Percentiles rank a stretch among this genome's conserved stretches.
Evolutionary conservation across 1,140 invertebrate genomes (phyloP).

Genomic region (Musca vetustissima): DNA sequence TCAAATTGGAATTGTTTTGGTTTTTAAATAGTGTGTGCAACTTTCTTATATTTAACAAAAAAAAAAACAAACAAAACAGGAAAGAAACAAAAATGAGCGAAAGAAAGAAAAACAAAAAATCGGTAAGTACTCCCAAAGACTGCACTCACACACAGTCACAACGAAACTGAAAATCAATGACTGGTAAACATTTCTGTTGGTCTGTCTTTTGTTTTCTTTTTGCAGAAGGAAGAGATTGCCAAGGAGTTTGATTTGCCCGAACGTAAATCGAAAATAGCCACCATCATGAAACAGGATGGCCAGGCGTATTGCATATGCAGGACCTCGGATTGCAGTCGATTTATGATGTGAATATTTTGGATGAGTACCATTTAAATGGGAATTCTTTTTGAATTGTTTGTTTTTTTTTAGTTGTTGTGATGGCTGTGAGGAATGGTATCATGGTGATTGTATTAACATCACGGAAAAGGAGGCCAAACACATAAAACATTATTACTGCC

Average conservation of each 20-base stretch:
- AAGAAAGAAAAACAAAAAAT: slow-evolving; percentile 46
- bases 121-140: slow-evolving; percentile 33
- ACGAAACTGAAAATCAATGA: not conserved
- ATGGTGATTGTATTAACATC: slow-evolving; percentile 95
- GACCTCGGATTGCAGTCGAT: slow-evolving; percentile 86
- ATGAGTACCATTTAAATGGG: too few species aligned
- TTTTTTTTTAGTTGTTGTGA: slow-evolving; percentile 78
- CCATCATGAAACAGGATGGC: slow-evolving; percentile 82
- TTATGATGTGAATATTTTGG: slow-evolving; percentile 87
- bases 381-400: slow-evolving; percentile 10
- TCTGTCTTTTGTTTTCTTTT: slow-evolving; percentile 12
- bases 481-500: slow-evolving; percentile 93
- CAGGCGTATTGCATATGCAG: slow-evolving; percentile 94
- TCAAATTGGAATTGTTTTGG: slow-evolving; percentile 7
- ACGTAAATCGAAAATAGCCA: slow-evolving; percentile 87
- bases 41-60: not conserved
- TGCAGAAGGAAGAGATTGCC: slow-evolving; percentile 86
- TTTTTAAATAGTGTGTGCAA: not conserved
- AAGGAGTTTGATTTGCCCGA: slow-evolving; percentile 87
- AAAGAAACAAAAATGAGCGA: slow-evolving; percentile 36
- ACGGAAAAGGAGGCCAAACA: slow-evolving; percentile 89
- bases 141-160: not conserved
- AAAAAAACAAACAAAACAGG: too few species aligned
- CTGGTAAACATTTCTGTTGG: not conserved
- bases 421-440: slow-evolving; percentile 97